Evolutionary conservation across 2,888 invertebrate species (phyloP), one percentile per base, ranked within the genome.

Genomic region (Adelognathus sp.): DNA sequence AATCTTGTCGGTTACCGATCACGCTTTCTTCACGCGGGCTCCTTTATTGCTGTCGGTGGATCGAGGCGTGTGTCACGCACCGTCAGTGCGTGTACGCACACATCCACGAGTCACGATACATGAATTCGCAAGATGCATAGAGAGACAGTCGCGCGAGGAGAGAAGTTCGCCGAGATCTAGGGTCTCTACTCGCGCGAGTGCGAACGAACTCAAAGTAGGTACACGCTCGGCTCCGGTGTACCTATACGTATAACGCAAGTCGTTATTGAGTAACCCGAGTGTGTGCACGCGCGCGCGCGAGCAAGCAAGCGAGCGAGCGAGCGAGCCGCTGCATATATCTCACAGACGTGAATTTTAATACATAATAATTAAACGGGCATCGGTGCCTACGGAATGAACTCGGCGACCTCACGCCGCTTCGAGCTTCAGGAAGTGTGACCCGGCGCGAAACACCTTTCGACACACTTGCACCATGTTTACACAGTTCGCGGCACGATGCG

Each of bases 191-290:
- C n/a, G n/a, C n/a, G n/a, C 54, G 46, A 72, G 72, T 77, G 79
- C 74, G 81, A 77, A 79, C 52, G 79, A 79, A 81, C 81, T 79
- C 72, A 64, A 81, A 81, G 79, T 80, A 77, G 81, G 77, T 75
- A 73, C 61, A 50, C 64, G 36, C 39, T 24, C 50, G 50, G n/a
- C n/a, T n/a, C n/a, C n/a, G n/a, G n/a, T n/a, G n/a, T n/a, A n/a
- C n/a, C n/a, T n/a, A n/a, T n/a, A 36, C 52, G 67, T 67, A 67
- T 64, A 77, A 81, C 70, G n/a, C n/a, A n/a, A 67, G 73, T 72
- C 44, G 77, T 67, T 76, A 74, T 78, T 81, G 72, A 77, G 77
- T 81, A 81, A 81, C 69, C 72, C n/a, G n/a, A n/a, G n/a, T n/a
- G 66, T 67, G 21, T 21, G 36, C 41, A 41, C 6, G 14, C 18